A percentile compares a stretch with the other conserved stretches of the same genome.
Evolutionary conservation across 2,797 vertebrate species (phyloP).

Genomic region (Psittacula derbiana): DNA sequence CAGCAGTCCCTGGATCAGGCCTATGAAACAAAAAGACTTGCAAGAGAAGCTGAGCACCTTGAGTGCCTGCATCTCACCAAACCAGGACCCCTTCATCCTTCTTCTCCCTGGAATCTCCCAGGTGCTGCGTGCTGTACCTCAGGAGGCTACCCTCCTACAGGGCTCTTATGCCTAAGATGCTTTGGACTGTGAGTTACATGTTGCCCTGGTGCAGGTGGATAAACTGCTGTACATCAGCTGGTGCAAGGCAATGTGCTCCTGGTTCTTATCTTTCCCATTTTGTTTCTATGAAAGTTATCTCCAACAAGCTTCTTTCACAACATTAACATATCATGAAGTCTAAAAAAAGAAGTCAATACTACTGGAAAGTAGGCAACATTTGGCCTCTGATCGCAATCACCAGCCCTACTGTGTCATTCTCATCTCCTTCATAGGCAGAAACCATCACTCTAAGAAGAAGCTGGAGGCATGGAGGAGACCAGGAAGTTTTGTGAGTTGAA

Average conservation of each 20-base stretch:
- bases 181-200: background rate
- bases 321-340: background rate
- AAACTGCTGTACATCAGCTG: background rate
- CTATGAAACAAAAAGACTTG: background rate
- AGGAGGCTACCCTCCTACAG: background rate
- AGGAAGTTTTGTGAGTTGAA: fast-evolving
- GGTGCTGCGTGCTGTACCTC: too few species aligned
- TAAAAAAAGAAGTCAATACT: background rate
- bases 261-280: background rate
- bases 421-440: background rate
- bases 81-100: background rate
- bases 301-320: background rate
- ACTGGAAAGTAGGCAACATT: background rate
- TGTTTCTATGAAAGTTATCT: background rate
- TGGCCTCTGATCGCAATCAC: background rate
- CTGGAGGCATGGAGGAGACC: background rate
- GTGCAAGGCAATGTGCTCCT: background rate
- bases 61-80: background rate
- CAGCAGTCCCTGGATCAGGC: background rate
- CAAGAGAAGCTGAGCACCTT: background rate
- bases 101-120: background rate
- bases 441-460: background rate
- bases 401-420: background rate
- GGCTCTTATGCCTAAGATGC: background rate
- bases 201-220: background rate